Base-by-base conservation (phyloP, 2,797 vertebrate species). In the Mallotus villosus region DNA sequence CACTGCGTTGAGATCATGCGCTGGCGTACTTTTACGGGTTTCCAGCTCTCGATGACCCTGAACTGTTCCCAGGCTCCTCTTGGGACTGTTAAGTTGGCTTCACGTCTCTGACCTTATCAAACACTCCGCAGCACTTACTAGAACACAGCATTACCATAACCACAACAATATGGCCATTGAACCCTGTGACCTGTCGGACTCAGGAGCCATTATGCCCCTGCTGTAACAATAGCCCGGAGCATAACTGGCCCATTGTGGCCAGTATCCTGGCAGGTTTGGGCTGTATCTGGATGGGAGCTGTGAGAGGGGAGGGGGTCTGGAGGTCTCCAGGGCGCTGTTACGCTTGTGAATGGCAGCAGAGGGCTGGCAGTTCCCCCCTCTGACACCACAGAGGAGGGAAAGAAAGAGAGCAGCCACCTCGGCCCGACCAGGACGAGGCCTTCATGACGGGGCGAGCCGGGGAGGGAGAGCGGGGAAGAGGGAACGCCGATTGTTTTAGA, bases 191-290 rank as follows among this genome's bases (percentile, higher is more conserved):
- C 81, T 77, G 71, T 74, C 77, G 72, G 82, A 91, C 81, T 81
- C 80, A 81, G 68, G 68, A 46, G 65, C 79, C 74, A 84, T 88
- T 88, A 86, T 88, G 77, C 73, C 78, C 46, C 73, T 63, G 68
- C 78, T 80, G 74, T 79, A 81, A 89, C 87, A 87, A 87, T 84
- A 84, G 83, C 60, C 81, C 82, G 72, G 72, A 63, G 78, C 81
- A 88, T 84, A 88, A 90, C 86, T 84, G 81, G 78, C 76, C 75
- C 73, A 85, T 88, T 88, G 82, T 84, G 87, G 84, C 79, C 78
- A 70, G 81, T 88, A 90, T 85, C 87, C 85, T 84, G 71, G 49
- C 67, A 57, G 2, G 3, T 63, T 75, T 90, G 88, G 89, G 80
- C 88, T 85, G 77, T 64, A 34, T 76, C 74, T 53, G 68, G 32